Percentiles rank a stretch among this genome's conserved stretches.
phyloP scores from a whole-genome alignment of 2,888 invertebrate genomes.

The Lapara coniferarum region DNA sequence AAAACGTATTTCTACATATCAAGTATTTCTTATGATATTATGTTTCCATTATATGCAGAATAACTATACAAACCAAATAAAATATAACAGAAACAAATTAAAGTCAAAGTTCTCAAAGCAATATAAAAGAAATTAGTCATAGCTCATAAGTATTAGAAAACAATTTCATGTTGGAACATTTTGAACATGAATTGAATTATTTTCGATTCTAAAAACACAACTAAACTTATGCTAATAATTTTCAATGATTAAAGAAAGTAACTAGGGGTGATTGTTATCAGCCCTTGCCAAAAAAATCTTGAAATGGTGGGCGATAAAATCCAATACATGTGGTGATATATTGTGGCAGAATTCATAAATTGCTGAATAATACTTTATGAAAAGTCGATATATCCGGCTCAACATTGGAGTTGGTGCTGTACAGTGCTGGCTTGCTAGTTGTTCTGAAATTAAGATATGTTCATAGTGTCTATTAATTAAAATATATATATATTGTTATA shows the following conservation, averaged over 20 bases:
- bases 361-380: conserved; percentile 87
- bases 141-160: too few species aligned
- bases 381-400: conserved; percentile 88
- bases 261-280: background rate
- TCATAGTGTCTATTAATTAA: too few species aligned
- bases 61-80: too few species aligned
- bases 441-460: conserved; percentile 54
- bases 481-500: too few species aligned
- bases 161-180: too few species aligned
- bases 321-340: too few species aligned
- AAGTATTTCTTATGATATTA: too few species aligned
- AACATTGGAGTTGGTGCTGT: conserved; percentile 83
- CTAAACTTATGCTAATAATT: background rate
- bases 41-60: too few species aligned
- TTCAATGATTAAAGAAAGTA: background rate
- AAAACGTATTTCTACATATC: too few species aligned
- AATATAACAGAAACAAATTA: too few species aligned
- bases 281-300: background rate
- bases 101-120: too few species aligned
- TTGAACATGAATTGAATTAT: background rate
- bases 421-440: conserved; percentile 66
- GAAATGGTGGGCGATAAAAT: background rate
- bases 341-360: conserved; percentile 49
- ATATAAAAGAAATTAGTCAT: too few species aligned
- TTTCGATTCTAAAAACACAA: background rate